Base-by-base conservation (phyloP, 1,140 invertebrate species). In the Cherax quadricarinatus region DNA sequence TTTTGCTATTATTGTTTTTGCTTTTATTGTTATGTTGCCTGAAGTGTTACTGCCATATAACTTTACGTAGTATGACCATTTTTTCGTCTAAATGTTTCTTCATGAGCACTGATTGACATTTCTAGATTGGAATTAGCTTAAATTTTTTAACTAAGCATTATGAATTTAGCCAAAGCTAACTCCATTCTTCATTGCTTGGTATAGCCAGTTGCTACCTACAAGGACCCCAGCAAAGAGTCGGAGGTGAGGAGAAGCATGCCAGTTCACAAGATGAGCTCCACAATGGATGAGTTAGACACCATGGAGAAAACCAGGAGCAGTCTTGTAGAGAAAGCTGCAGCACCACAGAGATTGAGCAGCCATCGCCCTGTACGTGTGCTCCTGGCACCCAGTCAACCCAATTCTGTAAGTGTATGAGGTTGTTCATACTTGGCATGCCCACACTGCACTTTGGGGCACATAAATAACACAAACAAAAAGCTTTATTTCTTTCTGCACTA, bases 201-300 rank as follows among this genome's bases (percentile, higher is more conserved):
- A 6, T 62, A 93, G 92, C 92, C 92, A 24, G 92, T 93, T 49
- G 88, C 82, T 16, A 80, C 75, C 6, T 93, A 93, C 84, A 85
- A 81, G 57, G 92, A 93, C 51, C 92, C 92, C 7, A 89, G 87
- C 41, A 93, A 93, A 89, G 90, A 87, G 30, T 88, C 93, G 30
- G 90, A 87, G 41, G 86, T 89, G 75, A 49, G 93, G 60, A 78
- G 87, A n/a, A 57, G 91, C 6, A 90, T 91, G 0, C 49, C 92
- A 57, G 93, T 87, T 48, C 82, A 93, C 66, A 92, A 90, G 70
- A 93, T 93, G 93, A 92, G 91, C 70, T 84, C 90, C n/a, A 89
- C 92, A 7, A 91, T 93, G 24, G 91, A 93, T 41, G 88, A 93
- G 41, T 75, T 93, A 24, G 90, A 93, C 85, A 89, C 86, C 81